Base-by-base conservation (phyloP, 2,797 vertebrate genomes). In the Anguilla marmorata region DNA sequence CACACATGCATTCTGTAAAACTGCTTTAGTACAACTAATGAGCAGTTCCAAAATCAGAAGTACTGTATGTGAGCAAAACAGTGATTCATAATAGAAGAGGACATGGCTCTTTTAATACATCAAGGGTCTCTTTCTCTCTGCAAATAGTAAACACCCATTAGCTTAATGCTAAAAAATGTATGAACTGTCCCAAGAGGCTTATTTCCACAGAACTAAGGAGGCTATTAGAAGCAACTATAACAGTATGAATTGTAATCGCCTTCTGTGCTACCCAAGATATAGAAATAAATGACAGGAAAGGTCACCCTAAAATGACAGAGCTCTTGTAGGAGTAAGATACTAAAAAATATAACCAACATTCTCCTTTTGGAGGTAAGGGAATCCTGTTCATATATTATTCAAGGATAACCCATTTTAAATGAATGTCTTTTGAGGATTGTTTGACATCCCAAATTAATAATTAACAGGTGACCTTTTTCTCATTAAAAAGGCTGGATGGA, bases 71-170 rank as follows among this genome's bases (percentile, higher is more conserved):
- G 63, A 11, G 63, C 63, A 58, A 85, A 79, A 79, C 12, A 24
- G 76, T 58, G 69, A 85, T 48, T 48, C 66, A 60, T 79, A 85
- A 54, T 63, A 21, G 52, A 76, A 88, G 52, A 60, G 66, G 95
- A 94, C 95, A 94, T 93, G 94, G 93, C 89, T 94, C 91, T 90
- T 95, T 96, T 93, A 92, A 95, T 95, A 95, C 94, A 91, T 93
- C 89, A 91, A 93, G 72, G 95, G 92, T 94, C 94, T 94, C 93
- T 89, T 91, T 92, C 93, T 93, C 90, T 88, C 91, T 90, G 89
- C 90, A 94, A 92, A 94, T 93, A 93, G 94, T 94, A 95, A 95
- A 94, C 93, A 93, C 94, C 95, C 95, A 93, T 96, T 95, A 95
- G 84, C 85, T 93, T 94, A 93, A 95, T 88, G 93, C 5, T 94